A percentile compares a stretch with the other conserved stretches of the same genome.
Conservation (phyloP, 2,888 invertebrate species). For the Conops quadrifasciatus region DNA sequence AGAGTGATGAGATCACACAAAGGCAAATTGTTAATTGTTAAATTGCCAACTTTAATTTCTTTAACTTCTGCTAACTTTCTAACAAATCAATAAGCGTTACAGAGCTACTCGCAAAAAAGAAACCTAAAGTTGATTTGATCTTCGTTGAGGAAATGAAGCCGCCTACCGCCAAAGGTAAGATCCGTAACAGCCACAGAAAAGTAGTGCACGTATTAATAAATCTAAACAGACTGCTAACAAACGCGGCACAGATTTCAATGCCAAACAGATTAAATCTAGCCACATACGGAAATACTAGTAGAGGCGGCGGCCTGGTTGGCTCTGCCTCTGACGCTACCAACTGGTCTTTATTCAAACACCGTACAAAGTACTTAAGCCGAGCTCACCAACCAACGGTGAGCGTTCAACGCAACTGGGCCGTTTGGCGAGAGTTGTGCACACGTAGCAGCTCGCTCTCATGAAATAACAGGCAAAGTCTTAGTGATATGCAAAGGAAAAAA, state of each 20-base stretch:
- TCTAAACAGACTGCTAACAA: background rate
- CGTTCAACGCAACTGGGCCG: background rate
- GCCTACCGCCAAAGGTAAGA: background rate
- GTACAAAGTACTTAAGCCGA: background rate
- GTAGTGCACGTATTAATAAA: constrained; percentile 11
- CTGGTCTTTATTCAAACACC: background rate
- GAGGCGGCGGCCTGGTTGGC: background rate
- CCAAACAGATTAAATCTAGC: constrained; percentile 11
- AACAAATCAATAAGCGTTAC: no score
- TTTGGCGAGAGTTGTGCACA: background rate
- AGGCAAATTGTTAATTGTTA: no score
- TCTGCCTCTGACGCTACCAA: background rate
- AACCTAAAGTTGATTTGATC: background rate
- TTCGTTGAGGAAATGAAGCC: background rate
- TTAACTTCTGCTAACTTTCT: background rate
- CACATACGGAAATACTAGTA: constrained; percentile 3
- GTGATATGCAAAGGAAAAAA: background rate
- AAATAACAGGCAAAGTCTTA: no score
- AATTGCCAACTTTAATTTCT: no score
- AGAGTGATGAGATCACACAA: no score
- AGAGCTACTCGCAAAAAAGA: background rate
- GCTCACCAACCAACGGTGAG: background rate
- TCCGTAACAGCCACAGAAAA: background rate
- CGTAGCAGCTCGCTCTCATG: background rate
- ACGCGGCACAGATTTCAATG: background rate